These are phyloP conservation scores for Calcarius lapponicus DNA, from an alignment of 2,797 vertebrate genomes.

Conservation along the genomic window DNA sequence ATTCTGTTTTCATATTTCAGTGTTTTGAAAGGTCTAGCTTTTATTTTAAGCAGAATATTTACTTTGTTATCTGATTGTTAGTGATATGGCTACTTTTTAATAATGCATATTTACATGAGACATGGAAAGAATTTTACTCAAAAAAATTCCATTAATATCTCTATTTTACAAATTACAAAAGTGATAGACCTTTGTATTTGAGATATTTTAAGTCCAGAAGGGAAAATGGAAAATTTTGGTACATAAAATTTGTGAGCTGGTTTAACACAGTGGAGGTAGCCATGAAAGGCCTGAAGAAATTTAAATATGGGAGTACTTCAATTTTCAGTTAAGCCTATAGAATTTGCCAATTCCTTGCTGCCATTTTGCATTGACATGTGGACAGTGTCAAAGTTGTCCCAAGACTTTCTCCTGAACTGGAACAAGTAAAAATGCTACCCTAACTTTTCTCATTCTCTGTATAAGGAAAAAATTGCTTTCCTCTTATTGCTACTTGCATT, in stretches of 20 bases:
- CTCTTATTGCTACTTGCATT: neutral
- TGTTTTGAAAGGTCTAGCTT: neutral
- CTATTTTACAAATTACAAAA: neutral
- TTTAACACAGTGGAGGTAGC: neutral
- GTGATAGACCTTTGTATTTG: neutral
- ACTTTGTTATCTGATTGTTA: neutral
- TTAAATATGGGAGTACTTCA: neutral
- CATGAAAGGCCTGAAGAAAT: slow-evolving; percentile 2
- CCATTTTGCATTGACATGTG: neutral
- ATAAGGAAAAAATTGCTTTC: neutral
- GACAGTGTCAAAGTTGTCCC: neutral
- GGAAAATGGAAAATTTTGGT: neutral
- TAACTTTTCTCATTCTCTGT: neutral
- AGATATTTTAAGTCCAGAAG: neutral
- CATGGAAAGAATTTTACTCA: neutral
- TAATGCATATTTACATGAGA: neutral
- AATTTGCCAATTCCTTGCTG: slow-evolving; percentile 8
- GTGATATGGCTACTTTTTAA: neutral
- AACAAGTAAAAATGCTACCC: neutral
- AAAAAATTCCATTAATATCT: neutral
- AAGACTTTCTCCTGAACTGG: slow-evolving; percentile 21
- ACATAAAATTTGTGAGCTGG: neutral
- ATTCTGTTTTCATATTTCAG: neutral
- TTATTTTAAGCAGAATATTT: neutral
- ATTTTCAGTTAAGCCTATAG: neutral